Evolutionary conservation across 2,113 vertebrate species (phyloP), one percentile per base, ranked within the genome.

Genomic region (Pseudonaja textilis): DNA sequence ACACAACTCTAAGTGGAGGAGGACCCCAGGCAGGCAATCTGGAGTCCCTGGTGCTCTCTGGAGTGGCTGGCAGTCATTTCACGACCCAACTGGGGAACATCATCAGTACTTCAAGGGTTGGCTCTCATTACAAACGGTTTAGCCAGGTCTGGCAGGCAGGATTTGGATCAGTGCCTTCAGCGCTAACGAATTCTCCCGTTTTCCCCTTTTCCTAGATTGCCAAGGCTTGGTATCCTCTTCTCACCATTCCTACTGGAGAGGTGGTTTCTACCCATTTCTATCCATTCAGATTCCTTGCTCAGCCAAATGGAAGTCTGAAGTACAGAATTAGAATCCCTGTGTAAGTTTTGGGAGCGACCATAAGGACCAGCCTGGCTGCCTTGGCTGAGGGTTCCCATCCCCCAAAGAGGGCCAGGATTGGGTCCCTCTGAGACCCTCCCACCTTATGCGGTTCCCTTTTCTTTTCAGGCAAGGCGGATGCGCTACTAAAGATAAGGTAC

Each of bases 401-500:
- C 3, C 54, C 0, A 25, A 59, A 25, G 56, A 8, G 22, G 22
- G 20, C 6, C 56, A 23, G 1, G 3, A 7, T 3, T 29, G 26
- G 59, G 25, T 29, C 61, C 61, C 1, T 64, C 61, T 3, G 0
- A 7, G 6, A 23, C 6, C 56, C 56, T 3, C 14, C 54, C 1
- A 3, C 4, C 26, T 64, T 64, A 4, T 55, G 87, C 2, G 12
- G 1, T n/a, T 52, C 7, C n/a, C 87, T 54, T 22, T 55, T 25
- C 29, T 88, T 55, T 52, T 34, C 34, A 89, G 88, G 39, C 0
- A 6, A 0, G 34, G 54, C 20, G 1, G 9, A 5, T 89, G 88
- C 55, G 9, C 0, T 10, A 23, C 4, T 10, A 0, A 42, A 39
- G 34, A 42, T 0, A 0, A 6, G 1, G 0, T 0, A 10, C 1